Conservation (phyloP, 2,113 vertebrate species). For the Macrotis lagotis region DNA sequence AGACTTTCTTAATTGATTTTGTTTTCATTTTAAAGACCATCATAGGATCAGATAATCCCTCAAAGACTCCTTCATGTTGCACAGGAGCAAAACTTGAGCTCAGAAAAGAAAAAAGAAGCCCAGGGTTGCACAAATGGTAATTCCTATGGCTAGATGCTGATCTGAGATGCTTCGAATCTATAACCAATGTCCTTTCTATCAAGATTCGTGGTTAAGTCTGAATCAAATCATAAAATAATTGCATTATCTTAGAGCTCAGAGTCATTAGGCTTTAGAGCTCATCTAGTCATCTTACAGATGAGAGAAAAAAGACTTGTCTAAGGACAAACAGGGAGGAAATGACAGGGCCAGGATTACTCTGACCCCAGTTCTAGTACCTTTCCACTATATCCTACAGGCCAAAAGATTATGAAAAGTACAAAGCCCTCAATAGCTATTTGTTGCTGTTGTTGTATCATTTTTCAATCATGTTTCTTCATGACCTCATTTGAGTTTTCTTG, state of each 20-base stretch:
- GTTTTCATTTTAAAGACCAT: neutral
- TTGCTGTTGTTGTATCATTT: too few species aligned
- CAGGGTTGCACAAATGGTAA: neutral
- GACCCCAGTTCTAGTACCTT: too few species aligned
- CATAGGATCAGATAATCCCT: neutral
- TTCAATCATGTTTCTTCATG: too few species aligned
- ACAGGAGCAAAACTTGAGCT: neutral
- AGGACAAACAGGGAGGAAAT: neutral
- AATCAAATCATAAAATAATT: neutral
- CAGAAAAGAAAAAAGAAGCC: neutral
- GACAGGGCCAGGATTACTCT: too few species aligned
- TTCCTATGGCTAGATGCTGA: neutral
- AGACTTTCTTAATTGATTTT: neutral
- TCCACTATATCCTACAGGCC: too few species aligned
- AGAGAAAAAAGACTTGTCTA: neutral
- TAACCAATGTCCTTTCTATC: neutral
- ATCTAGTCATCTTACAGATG: neutral
- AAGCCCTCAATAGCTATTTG: rapidly evolving
- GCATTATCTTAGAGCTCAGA: neutral
- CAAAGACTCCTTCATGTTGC: neutral
- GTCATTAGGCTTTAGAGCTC: neutral
- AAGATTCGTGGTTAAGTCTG: neutral
- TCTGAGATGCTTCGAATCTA: neutral
- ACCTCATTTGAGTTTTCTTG: too few species aligned
- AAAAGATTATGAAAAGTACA: neutral